Base-by-base conservation (phyloP, 1,140 invertebrate species). In the Dendrolimus kikuchii region DNA sequence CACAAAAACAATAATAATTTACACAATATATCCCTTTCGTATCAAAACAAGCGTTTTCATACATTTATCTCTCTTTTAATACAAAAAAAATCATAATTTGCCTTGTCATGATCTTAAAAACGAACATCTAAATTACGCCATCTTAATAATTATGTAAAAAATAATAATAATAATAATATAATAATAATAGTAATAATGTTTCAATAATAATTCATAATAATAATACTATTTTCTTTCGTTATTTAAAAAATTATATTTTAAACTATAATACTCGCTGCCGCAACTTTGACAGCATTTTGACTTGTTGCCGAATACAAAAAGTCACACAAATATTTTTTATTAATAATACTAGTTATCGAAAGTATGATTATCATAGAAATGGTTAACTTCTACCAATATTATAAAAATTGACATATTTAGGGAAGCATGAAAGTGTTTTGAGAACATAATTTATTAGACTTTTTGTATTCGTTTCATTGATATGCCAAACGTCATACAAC, bases 71-170 rank as follows among this genome's bases (percentile, higher is more conserved):
- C 23, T 23, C 23, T 23, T 66, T 61, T 66, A 60, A 67, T 51
- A 47, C 39, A 59, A 59, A 66, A 60, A 45, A 46, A 45, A 45
- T 54, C 71, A 77, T 79, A 68, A 74, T 74, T 64, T 78, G 75
- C 78, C 74, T 80, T 85, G 79, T 85, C 81, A 85, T 85, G 80
- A 77, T 81, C 72, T 76, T 67, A 68, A 71, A 71, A 68, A 66
- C 63, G 72, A 82, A 80, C 78, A 79, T 78, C 81, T 83, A 81
- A 83, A 77, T 77, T 83, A 85, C 80, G 79, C 81, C 81, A 82
- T 85, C 81, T 81, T 85, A 85, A 55, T 73, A 73, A 70, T 73
- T 75, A 49, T 62, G 77, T 74, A 81, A 71, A 79, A 69, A 74
- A 74, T 53, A 38, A 64, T 68, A 68, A 77, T 46, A 38, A 48